phyloP scores from a whole-genome alignment of 2,888 invertebrate genomes.

The Drosophila subsilvestris region DNA sequence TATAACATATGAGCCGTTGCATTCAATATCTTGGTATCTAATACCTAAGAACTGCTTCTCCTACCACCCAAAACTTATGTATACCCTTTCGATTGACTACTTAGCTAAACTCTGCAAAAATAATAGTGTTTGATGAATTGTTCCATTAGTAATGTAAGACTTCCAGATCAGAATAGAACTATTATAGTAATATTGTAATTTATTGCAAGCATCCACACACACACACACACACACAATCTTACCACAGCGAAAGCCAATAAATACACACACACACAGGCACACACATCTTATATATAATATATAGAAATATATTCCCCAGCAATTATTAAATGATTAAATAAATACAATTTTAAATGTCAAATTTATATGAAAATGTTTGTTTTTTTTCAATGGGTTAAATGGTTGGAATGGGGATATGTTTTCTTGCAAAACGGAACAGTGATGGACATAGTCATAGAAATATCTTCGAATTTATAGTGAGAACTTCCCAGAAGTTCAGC shows the following conservation, averaged over 20 bases:
- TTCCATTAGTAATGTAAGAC: slow-evolving; percentile 73
- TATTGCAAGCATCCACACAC: slow-evolving; percentile 64
- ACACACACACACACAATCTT: slow-evolving; percentile 38
- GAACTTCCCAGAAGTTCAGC: too few species aligned
- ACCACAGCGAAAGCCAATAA: slow-evolving; percentile 35
- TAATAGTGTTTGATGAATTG: slow-evolving; percentile 66
- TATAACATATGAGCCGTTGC: slow-evolving; percentile 41
- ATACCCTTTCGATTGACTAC: slow-evolving; percentile 10
- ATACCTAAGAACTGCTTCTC: slow-evolving; percentile 24
- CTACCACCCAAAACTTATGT: not conserved
- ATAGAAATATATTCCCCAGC: slow-evolving; percentile 75
- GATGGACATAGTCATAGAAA: too few species aligned
- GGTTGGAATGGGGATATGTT: not conserved
- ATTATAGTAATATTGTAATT: slow-evolving; percentile 74
- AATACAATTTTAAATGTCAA: slow-evolving; percentile 81
- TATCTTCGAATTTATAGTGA: too few species aligned
- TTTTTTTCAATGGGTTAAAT: slow-evolving; percentile 1
- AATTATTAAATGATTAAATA: slow-evolving; percentile 81
- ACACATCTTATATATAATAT: slow-evolving; percentile 55
- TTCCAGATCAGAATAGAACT: slow-evolving; percentile 42
- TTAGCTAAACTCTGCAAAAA: slow-evolving; percentile 10
- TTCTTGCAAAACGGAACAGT: not conserved
- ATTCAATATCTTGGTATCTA: slow-evolving; percentile 32
- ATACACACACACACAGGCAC: slow-evolving; percentile 34
- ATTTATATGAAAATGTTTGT: slow-evolving; percentile 28